These are phyloP conservation scores for Lobophora halterata DNA, from an alignment of 2,888 invertebrate species.

Conservation along the genomic window DNA sequence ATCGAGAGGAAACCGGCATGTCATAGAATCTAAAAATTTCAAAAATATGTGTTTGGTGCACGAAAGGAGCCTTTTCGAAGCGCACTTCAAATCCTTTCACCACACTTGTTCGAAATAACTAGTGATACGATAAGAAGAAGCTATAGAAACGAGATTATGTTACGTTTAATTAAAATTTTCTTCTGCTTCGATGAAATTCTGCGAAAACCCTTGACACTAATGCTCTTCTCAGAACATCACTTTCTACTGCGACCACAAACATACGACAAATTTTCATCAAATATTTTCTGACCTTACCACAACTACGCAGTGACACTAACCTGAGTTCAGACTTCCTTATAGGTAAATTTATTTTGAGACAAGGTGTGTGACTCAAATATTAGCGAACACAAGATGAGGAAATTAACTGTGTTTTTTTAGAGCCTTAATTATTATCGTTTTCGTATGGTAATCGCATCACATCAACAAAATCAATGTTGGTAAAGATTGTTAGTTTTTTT, in stretches of 20 bases:
- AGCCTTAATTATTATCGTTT: conserved; percentile 6
- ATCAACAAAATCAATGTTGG: no score
- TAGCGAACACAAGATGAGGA: conserved; percentile 15
- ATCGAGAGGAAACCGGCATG: no score
- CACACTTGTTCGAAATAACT: no score
- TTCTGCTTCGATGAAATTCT: no score
- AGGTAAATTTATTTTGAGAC: conserved; percentile 8
- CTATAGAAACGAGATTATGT: no score
- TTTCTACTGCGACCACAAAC: conserved; percentile 19
- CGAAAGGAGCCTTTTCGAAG: no score
- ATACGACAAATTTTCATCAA: conserved; percentile 16
- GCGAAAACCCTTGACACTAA: conserved; percentile 1
- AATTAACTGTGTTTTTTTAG: conserved; percentile 15
- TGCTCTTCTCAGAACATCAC: conserved; percentile 20
- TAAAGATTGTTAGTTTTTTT: no score
- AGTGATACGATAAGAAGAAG: no score
- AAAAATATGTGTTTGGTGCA: no score
- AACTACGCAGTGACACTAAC: conserved; percentile 22
- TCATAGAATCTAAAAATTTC: no score
- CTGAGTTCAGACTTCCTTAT: conserved; percentile 24
- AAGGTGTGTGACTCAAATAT: conserved; percentile 7
- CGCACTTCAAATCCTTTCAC: no score
- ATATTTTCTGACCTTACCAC: conserved; percentile 23
- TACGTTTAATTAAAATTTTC: no score
- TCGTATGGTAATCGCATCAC: conserved; percentile 16